These are phyloP conservation scores for Drosophila quadrilineata DNA, from an alignment of 1,140 invertebrate species.

Conservation along the genomic window DNA sequence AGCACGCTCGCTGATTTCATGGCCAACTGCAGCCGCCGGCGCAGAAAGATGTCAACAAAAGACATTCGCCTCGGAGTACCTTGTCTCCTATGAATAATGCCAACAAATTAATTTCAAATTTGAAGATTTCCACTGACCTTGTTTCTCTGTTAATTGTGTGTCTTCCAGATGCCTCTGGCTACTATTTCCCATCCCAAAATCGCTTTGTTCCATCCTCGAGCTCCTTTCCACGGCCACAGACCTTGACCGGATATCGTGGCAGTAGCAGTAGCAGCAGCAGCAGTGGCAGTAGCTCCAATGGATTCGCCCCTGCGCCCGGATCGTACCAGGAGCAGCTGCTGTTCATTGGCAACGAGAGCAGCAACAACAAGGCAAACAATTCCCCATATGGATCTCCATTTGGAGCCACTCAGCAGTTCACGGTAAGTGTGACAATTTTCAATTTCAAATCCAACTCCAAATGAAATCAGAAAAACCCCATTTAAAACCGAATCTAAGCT, in stretches of 20 bases:
- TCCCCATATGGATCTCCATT: constrained; percentile 60
- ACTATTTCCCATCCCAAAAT: constrained; percentile 75
- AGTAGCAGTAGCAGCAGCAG: too few relatives aligned
- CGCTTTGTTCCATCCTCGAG: constrained; percentile 76
- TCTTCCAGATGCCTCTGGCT: constrained; percentile 65
- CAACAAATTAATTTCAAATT: too few relatives aligned
- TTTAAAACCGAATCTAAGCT: not conserved
- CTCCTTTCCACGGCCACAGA: constrained; percentile 54
- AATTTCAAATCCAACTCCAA: not conserved
- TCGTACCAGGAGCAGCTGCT: constrained; percentile 78
- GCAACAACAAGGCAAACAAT: constrained; percentile 36
- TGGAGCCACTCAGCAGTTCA: constrained; percentile 56
- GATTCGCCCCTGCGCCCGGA: constrained; percentile 55
- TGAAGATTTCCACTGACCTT: constrained; percentile 23
- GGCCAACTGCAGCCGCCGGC: constrained; percentile 47
- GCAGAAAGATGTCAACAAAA: constrained; percentile 26
- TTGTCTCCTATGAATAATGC: too few relatives aligned
- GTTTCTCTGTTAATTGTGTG: constrained; percentile 56
- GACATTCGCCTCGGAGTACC: too few relatives aligned
- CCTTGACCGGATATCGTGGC: constrained; percentile 33
- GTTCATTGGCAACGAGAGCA: constrained; percentile 71
- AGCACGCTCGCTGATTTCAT: constrained; percentile 46
- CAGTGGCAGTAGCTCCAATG: constrained; percentile 30
- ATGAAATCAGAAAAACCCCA: not conserved
- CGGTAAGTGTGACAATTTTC: constrained; percentile 51